A percentile compares a stretch with the other conserved stretches of the same genome.
These are phyloP conservation scores for zebrafish (Danio rerio) DNA, from an alignment of 2,113 vertebrate genomes.

Conservation along the genomic window GRCz12tu NC_133188.1:41192001-41192500, in stretches of 20 bases:
- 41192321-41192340: slow-evolving; percentile 52
- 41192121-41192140: neutral
- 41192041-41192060: too few species aligned
- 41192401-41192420: slow-evolving; percentile 17
- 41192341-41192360: slow-evolving; percentile 51
- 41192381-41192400: slow-evolving; percentile 51
- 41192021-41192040: too few species aligned
- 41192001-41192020: too few species aligned
- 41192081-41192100: neutral
- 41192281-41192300: slow-evolving; percentile 29
- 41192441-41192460: slow-evolving; percentile 35
- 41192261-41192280: slow-evolving; percentile 45
- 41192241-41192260: slow-evolving; percentile 29
- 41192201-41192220: neutral
- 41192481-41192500: neutral
- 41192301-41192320: slow-evolving; percentile 52
- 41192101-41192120: neutral
- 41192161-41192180: neutral
- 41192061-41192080: neutral
- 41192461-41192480: slow-evolving; percentile 49
- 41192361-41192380: slow-evolving; percentile 40
- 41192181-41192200: slow-evolving; percentile 11
- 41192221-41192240: neutral
- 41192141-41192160: neutral
- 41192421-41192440: slow-evolving; percentile 6